Base-by-base conservation (phyloP, 2,113 vertebrate species). In the Gasterosteus aculeatus region DNA sequence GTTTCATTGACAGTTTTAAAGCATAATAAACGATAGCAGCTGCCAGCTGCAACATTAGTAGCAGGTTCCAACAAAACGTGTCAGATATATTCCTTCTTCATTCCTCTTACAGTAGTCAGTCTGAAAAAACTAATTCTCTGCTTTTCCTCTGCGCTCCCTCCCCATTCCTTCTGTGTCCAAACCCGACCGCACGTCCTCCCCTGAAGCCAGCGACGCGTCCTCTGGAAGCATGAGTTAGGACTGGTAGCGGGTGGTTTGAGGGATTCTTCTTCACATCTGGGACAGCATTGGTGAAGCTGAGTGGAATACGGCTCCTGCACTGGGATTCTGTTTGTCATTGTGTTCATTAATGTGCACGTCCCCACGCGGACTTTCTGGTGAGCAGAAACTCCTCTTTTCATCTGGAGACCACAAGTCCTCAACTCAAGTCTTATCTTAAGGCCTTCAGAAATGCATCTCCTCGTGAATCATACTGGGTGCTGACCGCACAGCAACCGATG, bases 141-240 rank as follows among this genome's bases (percentile, higher is more conserved):
- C 42, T 44, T 51, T 82, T 10, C 84, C 54, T 72, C 39, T 69
- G 44, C 74, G 74, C 64, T 71, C 33, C 56, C 60, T 70, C 64
- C 78, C 69, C 57, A 69, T 80, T 49, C 83, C 81, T 77, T 65
- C 78, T 15, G 7, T 80, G 78, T 81, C 58, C 63, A 77, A 86
- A 85, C 77, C 60, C 64, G 76, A 85, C 82, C 69, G 54, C 58
- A 2, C 72, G 42, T 38, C 83, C 69, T 73, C 58, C 84, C 66
- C 77, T 79, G 83, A 89, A 95, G 94, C 88, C 94, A 93, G 94
- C 79, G 39, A 94, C 90, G 22, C 88, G 81, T 89, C 88, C 87
- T 65, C 65, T 89, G 51, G 85, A 92, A 78, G 83, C 91, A 62
- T 94, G 88, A 95, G 54, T 69, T 74, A 71, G 63, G 69, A 77